These are phyloP conservation scores for Hippoglossus hippoglossus DNA, from an alignment of 2,797 vertebrate species.

Conservation along the genomic window DNA sequence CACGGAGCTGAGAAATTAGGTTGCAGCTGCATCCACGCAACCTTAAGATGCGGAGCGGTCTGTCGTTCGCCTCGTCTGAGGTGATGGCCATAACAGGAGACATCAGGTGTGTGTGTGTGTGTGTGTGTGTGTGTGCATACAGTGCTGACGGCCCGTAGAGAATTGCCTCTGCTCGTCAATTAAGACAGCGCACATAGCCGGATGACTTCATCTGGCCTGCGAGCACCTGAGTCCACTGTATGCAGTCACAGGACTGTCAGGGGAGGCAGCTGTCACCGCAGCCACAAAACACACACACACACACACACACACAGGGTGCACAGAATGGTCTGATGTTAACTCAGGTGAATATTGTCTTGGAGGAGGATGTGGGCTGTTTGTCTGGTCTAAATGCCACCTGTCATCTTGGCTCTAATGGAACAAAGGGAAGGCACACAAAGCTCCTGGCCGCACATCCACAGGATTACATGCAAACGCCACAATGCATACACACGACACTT, in stretches of 20 bases:
- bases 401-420: conserved; percentile 76
- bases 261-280: conserved; percentile 69
- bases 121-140: conserved; percentile 49
- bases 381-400: conserved; percentile 90
- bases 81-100: conserved; percentile 60
- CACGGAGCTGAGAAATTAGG: conserved; percentile 18
- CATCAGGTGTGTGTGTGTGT: conserved; percentile 74
- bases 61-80: conserved; percentile 46
- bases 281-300: conserved; percentile 37
- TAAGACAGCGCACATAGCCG: conserved; percentile 63
- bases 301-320: conserved; percentile 43
- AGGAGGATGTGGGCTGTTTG: conserved; percentile 85
- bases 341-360: conserved; percentile 86
- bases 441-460: conserved; percentile 30
- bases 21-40: conserved; percentile 47
- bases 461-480: conserved; percentile 32
- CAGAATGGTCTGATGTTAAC: conserved; percentile 70
- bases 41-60: conserved; percentile 55
- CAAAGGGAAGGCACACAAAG: conserved; percentile 61
- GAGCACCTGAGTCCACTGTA: conserved; percentile 75
- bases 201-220: conserved; percentile 77
- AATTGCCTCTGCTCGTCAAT: conserved; percentile 79
- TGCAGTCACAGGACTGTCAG: conserved; percentile 55
- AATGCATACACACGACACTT: conserved; percentile 30
- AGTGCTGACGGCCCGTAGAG: conserved; percentile 66